These are phyloP conservation scores for Lottia gigantea DNA, from an alignment of 2,888 invertebrate species.

Conservation along the genomic window DNA sequence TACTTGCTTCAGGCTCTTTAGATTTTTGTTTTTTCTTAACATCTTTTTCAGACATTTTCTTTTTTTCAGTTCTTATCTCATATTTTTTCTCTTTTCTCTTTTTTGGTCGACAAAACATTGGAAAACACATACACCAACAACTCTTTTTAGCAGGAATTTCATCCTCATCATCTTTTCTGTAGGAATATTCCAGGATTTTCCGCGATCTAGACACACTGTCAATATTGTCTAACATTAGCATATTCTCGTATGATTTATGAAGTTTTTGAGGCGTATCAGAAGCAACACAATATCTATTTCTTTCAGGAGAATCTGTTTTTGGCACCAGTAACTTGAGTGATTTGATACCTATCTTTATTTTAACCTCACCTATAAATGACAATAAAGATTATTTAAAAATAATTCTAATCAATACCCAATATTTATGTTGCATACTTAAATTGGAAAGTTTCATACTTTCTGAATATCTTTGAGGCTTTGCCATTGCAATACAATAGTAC, in stretches of 20 bases:
- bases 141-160: conserved; percentile 27
- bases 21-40: not conserved
- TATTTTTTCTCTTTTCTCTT: conserved; percentile 27
- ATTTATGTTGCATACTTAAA: no score
- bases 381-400: not conserved
- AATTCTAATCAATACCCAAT: no score
- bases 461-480: no score
- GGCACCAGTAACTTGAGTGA: conserved; percentile 55
- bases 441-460: no score
- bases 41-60: not conserved
- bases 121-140: conserved; percentile 53
- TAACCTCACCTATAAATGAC: conserved; percentile 51
- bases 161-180: conserved; percentile 41
- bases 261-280: conserved; percentile 44
- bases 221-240: conserved; percentile 45
- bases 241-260: conserved; percentile 55
- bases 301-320: conserved; percentile 40
- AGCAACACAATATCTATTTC: conserved; percentile 32
- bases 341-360: conserved; percentile 52
- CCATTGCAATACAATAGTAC: no score
- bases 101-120: conserved; percentile 32
- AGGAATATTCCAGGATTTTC: conserved; percentile 45
- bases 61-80: not conserved
- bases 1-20: not conserved
- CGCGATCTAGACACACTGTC: conserved; percentile 33